Evolutionary conservation across 2,888 invertebrate species (phyloP).

Genomic region (Neoscelio sp.): DNA sequence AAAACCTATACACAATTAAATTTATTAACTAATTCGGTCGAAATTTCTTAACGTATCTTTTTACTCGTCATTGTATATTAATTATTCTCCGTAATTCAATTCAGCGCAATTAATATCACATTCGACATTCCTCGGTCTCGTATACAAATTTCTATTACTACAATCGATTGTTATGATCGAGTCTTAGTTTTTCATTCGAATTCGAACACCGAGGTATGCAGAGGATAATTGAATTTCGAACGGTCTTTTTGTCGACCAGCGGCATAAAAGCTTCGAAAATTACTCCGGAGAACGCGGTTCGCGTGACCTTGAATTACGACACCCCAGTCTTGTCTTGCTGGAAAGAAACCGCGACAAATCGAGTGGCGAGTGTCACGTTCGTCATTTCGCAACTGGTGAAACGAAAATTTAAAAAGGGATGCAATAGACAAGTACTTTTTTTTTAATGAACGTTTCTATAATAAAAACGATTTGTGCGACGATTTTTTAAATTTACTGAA

Average conservation of each 20-base stretch:
- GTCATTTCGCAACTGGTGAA: slow-evolving; percentile 41
- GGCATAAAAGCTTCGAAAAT: slow-evolving; percentile 31
- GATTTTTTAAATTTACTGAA: no score
- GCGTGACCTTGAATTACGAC: slow-evolving; percentile 60
- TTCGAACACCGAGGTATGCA: slow-evolving; percentile 20
- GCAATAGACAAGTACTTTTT: slow-evolving; percentile 15
- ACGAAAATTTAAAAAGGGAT: slow-evolving; percentile 37
- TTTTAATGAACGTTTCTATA: no score
- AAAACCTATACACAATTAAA: no score
- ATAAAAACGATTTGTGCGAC: no score
- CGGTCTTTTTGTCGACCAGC: slow-evolving; percentile 47
- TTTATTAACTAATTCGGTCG: slow-evolving; percentile 22
- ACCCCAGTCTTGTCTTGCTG: slow-evolving; percentile 29
- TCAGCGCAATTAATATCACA: slow-evolving; percentile 42
- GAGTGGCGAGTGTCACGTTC: slow-evolving; percentile 42
- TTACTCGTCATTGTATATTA: slow-evolving; percentile 33
- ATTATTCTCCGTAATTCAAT: slow-evolving; percentile 51
- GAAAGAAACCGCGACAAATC: slow-evolving; percentile 62
- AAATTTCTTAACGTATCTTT: slow-evolving; percentile 33
- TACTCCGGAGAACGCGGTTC: slow-evolving; percentile 10
- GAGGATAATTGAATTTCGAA: slow-evolving; percentile 50
- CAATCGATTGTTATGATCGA: slow-evolving; percentile 3
- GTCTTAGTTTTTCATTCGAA: slow-evolving; percentile 22
- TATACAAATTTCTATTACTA: slow-evolving; percentile 39
- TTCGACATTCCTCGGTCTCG: slow-evolving; percentile 30